Evolutionary conservation across 2,797 vertebrate species (phyloP), one percentile per base, ranked within the genome.

Genomic region (Xerus rutilus): DNA sequence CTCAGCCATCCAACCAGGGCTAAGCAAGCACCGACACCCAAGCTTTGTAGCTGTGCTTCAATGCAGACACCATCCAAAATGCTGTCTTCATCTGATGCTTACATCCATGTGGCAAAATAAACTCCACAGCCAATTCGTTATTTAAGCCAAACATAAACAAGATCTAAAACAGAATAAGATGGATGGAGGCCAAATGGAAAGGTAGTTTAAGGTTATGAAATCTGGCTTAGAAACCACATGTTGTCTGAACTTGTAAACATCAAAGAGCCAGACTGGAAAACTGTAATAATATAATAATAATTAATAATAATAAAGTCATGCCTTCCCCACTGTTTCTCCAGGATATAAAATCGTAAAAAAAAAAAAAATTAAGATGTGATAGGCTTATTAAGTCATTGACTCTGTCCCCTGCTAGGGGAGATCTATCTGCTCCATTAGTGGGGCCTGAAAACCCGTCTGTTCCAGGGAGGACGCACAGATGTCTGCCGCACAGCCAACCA

Each of bases 241-340:
- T 92, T 97, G 97, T 97, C 97, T 97, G 96, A 97, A 97, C 97
- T 97, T 97, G 97, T 96, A 96, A 97, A 96, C 96, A 97, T 98
- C 97, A 98, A 97, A 97, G 97, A 87, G 88, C 88, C 95, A 97
- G 97, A 95, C 96, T 97, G 95, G 96, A 91, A 96, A 97, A 92
- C 88, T 96, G 52, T 96, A 96, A 97, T 97, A 97, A 95, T 96
- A 93, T 83, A 86, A 97, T 97, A 96, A 97, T 97, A 94, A 98
- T 97, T 98, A 98, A 97, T 97, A 97, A 97, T 97, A 97, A 97
- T 97, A 96, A 96, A 98, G 95, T 77, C 87, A 77, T 82, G 90
- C 94, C 87, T 96, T 97, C 62, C 28, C 65, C 62, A 81, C 91
- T 86, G 62, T 92, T 94, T 95, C 96, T 96, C 93, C 65, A 17